phyloP scores from a whole-genome alignment of 2,888 invertebrate species.

The Philhelius pedissequus region DNA sequence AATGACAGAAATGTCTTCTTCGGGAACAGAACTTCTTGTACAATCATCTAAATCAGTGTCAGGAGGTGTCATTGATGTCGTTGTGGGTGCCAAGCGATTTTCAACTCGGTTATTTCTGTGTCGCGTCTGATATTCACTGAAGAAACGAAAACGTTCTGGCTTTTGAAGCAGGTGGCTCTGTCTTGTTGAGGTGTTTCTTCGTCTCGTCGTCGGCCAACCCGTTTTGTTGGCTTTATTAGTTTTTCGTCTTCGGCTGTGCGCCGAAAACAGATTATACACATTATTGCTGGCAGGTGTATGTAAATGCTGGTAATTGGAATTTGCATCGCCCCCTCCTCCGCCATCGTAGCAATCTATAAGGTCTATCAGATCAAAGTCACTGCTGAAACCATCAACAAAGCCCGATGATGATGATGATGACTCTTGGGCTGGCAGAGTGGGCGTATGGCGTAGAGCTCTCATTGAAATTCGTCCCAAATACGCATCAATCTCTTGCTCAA shows the following conservation, averaged over 20 bases:
- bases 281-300: conserved; percentile 69
- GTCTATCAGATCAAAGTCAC: conserved; percentile 76
- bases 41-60: conserved; percentile 71
- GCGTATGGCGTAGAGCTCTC: conserved; percentile 30
- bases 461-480: conserved; percentile 73
- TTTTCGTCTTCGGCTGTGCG: conserved; percentile 74
- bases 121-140: conserved; percentile 63
- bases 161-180: conserved; percentile 68
- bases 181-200: conserved; percentile 71
- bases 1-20: conserved; percentile 39
- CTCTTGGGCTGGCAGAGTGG: conserved; percentile 75
- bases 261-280: conserved; percentile 55
- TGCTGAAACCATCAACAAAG: conserved; percentile 71
- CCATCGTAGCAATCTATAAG: conserved; percentile 70
- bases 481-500: conserved; percentile 76
- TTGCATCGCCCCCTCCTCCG: conserved; percentile 50
- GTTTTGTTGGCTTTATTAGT: conserved; percentile 85
- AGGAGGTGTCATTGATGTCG: conserved; percentile 71
- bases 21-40: conserved; percentile 73
- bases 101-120: conserved; percentile 72
- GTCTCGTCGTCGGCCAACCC: conserved; percentile 86
- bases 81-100: conserved; percentile 60
- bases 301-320: conserved; percentile 68
- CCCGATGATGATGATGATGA: conserved; percentile 53
- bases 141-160: conserved; percentile 44